Evolutionary conservation across 1,140 invertebrate species (phyloP).

Genomic region (Centruroides sculpturatus): DNA sequence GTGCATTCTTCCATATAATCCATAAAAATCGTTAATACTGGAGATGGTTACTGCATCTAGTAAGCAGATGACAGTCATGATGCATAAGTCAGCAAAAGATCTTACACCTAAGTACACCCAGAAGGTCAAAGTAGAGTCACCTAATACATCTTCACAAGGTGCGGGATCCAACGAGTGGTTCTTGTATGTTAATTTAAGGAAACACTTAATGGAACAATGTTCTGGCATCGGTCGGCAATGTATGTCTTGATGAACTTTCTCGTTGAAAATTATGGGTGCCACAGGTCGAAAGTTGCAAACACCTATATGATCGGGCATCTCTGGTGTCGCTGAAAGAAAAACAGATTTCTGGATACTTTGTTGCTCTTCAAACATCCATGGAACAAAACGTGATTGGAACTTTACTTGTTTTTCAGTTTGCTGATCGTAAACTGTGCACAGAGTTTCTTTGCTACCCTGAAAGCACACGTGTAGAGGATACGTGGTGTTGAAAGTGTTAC

Average conservation of each 20-base stretch:
- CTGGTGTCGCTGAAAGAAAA: not conserved
- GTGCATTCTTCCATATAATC: conserved; percentile 16
- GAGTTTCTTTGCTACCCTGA: not conserved
- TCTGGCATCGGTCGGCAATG: conserved; percentile 15
- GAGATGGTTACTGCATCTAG: conserved; percentile 18
- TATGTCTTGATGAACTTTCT: conserved; percentile 14
- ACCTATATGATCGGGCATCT: not conserved
- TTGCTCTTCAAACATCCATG: conserved; percentile 17
- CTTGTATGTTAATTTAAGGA: conserved; percentile 8
- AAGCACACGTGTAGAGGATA: conserved; percentile 20
- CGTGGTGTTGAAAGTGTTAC: conserved; percentile 2
- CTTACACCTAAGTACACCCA: conserved; percentile 17
- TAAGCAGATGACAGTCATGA: conserved; percentile 14
- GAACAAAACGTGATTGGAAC: conserved; percentile 17
- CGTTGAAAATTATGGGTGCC: conserved; percentile 13
- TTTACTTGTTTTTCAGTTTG: conserved; percentile 8
- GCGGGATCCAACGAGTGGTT: conserved; percentile 6
- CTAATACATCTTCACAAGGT: conserved; percentile 14
- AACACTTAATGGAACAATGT: conserved; percentile 17
- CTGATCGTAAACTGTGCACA: conserved; percentile 14
- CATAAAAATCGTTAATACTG: conserved; percentile 17
- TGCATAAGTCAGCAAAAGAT: conserved; percentile 14
- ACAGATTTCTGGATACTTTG: conserved; percentile 1
- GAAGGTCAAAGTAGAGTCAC: conserved; percentile 17
- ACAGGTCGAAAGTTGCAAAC: conserved; percentile 16